phyloP scores from a whole-genome alignment of 2,888 invertebrate genomes.

The Leptinotarsa juncta region DNA sequence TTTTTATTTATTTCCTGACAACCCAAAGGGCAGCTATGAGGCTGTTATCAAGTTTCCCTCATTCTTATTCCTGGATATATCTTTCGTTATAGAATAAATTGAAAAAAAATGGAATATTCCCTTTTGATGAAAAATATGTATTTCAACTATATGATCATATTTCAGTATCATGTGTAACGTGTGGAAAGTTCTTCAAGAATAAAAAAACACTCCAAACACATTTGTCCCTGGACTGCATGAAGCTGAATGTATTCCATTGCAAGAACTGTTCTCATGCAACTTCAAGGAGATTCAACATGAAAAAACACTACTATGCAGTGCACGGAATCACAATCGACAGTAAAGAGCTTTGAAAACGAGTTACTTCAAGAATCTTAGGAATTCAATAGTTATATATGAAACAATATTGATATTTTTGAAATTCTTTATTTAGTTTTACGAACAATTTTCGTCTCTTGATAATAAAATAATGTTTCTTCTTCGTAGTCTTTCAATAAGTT shows the following conservation, averaged over 20 bases:
- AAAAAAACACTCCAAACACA: conserved; percentile 54
- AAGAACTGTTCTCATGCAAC: conserved; percentile 48
- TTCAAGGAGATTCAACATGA: conserved; percentile 52
- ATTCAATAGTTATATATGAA: too few species aligned
- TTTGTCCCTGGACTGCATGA: conserved; percentile 54
- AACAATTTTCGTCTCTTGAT: too few species aligned
- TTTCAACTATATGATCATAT: not conserved
- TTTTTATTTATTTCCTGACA: too few species aligned
- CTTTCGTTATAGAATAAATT: too few species aligned
- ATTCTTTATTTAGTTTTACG: too few species aligned
- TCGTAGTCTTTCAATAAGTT: too few species aligned
- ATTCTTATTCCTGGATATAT: too few species aligned
- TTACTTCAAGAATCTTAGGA: not conserved
- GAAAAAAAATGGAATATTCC: not conserved
- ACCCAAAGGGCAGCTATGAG: too few species aligned
- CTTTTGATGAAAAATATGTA: not conserved
- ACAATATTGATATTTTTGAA: too few species aligned
- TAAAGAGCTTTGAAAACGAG: not conserved
- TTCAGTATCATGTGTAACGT: conserved; percentile 33
- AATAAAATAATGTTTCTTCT: too few species aligned
- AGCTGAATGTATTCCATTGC: conserved; percentile 46
- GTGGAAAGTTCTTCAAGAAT: conserved; percentile 57
- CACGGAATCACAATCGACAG: conserved; percentile 46
- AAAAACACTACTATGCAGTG: conserved; percentile 50
- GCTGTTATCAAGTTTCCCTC: too few species aligned